These are phyloP conservation scores for Rugalucina vietnamica DNA, from an alignment of 2,888 invertebrate species.

Conservation along the genomic window DNA sequence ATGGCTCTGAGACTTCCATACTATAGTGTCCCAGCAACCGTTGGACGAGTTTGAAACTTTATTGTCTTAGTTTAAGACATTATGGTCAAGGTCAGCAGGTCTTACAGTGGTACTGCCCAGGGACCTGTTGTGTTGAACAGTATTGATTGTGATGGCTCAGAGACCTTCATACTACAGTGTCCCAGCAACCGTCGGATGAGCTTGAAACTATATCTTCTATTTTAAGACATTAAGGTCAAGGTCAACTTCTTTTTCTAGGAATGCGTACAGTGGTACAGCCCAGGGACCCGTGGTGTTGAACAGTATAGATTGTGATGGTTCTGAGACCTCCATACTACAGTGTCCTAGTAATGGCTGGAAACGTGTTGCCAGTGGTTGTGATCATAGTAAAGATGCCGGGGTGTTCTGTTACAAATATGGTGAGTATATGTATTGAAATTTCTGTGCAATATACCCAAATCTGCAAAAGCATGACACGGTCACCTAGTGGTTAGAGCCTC, in stretches of 20 bases:
- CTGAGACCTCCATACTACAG: slow-evolving; percentile 63
- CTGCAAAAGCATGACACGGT: no score
- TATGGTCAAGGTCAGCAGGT: slow-evolving; percentile 18
- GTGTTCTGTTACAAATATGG: slow-evolving; percentile 64
- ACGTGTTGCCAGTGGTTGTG: slow-evolving; percentile 21
- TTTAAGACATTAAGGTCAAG: not conserved
- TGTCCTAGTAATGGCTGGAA: slow-evolving; percentile 69
- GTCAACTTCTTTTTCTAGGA: slow-evolving; percentile 20
- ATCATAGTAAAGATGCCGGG: slow-evolving; percentile 62
- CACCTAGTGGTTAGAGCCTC: no score
- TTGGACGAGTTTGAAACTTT: no score
- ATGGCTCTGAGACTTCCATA: slow-evolving; percentile 65
- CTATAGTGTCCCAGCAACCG: no score
- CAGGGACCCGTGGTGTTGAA: slow-evolving; percentile 71
- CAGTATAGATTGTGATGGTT: slow-evolving; percentile 84
- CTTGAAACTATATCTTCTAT: not conserved
- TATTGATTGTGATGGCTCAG: slow-evolving; percentile 84
- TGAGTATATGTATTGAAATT: slow-evolving; percentile 25
- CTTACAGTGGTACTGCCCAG: slow-evolving; percentile 9
- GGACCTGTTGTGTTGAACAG: slow-evolving; percentile 72
- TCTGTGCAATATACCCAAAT: no score
- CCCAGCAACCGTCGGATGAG: slow-evolving; percentile 66
- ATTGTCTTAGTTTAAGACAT: not conserved
- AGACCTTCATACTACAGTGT: slow-evolving; percentile 65
- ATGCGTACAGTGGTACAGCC: slow-evolving; percentile 16